Percentiles rank a stretch among this genome's conserved stretches.
Conservation (phyloP, 2,888 invertebrate genomes). For the Polymixis lichenea region DNA sequence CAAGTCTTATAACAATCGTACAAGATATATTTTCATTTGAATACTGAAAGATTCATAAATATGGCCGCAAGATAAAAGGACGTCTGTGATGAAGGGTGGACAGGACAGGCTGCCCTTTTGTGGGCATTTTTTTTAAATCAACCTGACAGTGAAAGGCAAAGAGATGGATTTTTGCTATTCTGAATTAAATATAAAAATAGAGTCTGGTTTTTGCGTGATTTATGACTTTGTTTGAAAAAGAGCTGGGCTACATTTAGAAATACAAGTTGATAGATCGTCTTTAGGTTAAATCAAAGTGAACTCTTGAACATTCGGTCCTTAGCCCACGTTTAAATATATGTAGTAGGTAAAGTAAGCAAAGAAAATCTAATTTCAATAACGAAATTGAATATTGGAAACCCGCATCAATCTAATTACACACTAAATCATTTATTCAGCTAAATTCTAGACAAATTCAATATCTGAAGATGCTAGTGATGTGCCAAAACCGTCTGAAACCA, state of each 20-base stretch:
- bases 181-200: constrained; percentile 19
- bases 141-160: constrained; percentile 51
- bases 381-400: not conserved
- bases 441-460: constrained; percentile 47
- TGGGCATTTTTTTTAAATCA: constrained; percentile 58
- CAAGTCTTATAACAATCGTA: constrained; percentile 35
- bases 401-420: constrained; percentile 15
- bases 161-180: constrained; percentile 30
- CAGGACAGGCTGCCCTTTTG: constrained; percentile 59
- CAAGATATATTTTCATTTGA: constrained; percentile 56
- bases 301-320: not conserved
- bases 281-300: constrained; percentile 18
- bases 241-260: constrained; percentile 12
- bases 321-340: not conserved
- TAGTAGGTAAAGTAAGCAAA: not conserved
- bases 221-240: constrained; percentile 27
- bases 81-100: constrained; percentile 65
- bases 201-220: constrained; percentile 32
- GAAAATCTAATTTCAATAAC: constrained; percentile 9
- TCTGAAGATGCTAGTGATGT: constrained; percentile 23
- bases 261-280: constrained; percentile 7
- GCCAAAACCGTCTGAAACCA: constrained; percentile 10
- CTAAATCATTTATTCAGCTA: constrained; percentile 14
- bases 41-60: not conserved
- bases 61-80: constrained; percentile 49